A percentile compares a stretch with the other conserved stretches of the same genome.
Conservation (phyloP, 2,113 vertebrate species). For the Spermophilus dauricus region DNA sequence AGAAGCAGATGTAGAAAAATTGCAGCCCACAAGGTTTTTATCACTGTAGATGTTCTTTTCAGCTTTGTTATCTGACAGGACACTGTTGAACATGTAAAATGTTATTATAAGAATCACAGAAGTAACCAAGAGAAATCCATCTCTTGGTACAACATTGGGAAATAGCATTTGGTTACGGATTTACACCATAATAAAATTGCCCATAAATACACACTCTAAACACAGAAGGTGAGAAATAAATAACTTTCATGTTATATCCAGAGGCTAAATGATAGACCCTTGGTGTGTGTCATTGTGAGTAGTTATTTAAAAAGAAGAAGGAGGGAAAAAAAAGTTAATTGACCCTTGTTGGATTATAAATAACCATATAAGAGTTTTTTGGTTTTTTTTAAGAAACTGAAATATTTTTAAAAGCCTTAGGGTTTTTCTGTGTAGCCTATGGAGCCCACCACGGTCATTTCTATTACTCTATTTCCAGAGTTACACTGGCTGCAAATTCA, state of each 20-base stretch:
- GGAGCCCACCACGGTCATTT: background rate
- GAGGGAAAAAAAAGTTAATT: conserved; percentile 50
- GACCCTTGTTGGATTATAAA: conserved; percentile 65
- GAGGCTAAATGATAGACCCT: conserved; percentile 56
- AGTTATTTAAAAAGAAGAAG: conserved; percentile 35
- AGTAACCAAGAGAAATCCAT: conserved; percentile 49
- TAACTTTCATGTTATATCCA: background rate
- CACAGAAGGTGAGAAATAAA: conserved; percentile 67
- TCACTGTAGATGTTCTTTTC: conserved; percentile 55
- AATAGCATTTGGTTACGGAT: conserved; percentile 68
- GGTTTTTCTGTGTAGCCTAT: background rate
- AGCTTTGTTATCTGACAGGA: conserved; percentile 65
- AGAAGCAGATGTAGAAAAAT: conserved; percentile 59
- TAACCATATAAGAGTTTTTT: conserved; percentile 52
- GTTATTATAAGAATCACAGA: conserved; percentile 24
- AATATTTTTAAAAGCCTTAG: conserved; percentile 48
- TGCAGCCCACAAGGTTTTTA: conserved; percentile 58
- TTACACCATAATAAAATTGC: conserved; percentile 53
- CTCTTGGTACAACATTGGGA: conserved; percentile 70
- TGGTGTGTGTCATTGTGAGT: background rate
- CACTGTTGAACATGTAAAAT: conserved; percentile 61
- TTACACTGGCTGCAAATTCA: conserved; percentile 38
- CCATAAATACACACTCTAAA: conserved; percentile 71
- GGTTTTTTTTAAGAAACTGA: background rate
- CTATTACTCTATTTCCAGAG: conserved; percentile 27